Base-by-base conservation (phyloP, 1,140 invertebrate genomes). In the Bemisia tabaci region DNA sequence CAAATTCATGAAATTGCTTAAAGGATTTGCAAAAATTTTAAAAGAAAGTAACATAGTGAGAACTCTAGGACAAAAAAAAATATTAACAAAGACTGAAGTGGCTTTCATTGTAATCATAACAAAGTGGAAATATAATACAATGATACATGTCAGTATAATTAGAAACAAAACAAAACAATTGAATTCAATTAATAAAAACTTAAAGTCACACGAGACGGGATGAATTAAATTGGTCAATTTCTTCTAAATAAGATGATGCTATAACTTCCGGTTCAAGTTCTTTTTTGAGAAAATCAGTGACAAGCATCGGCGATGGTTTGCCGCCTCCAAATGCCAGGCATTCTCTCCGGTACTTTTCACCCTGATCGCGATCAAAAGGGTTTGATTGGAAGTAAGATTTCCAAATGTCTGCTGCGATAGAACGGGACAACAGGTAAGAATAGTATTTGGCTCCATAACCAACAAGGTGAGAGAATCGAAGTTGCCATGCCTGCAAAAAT, bases 391-490 rank as follows among this genome's bases (percentile, higher is more conserved):
- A 98, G 73, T 89, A 89, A 22, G 84, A 84, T 72, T 93, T 86
- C 95, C 96, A 99, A 69, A 97, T 95, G 80, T 87, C 87, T 26
- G 92, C 90, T 0, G 96, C 95, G 58, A 97, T 85, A 23, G 95
- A 91, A 71, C 92, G 83, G 0, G 96, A 97, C 73, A 98, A 88
- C 62, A 98, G 79, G 79, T 99, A 99, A 0, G 95, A 91, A 77
- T 98, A 98, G 79, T 99, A 99, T 78, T 97, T 97, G 0, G 94
- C 95, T 27, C 96, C 97, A 78, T 99, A 99, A 1, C 95, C 94
- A 5, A 98, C 91, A 27, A 99, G 79, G 79, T 99, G 97, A 66
- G 93, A 90, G 81, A 99, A 98, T 62, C 95, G 82, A 67, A 96
- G 82, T 75, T 98, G 95, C 92, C 94, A 98, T 12, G 95, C 94